phyloP scores from a whole-genome alignment of 1,140 invertebrate genomes.

The Meloidogyne floridensis region DNA sequence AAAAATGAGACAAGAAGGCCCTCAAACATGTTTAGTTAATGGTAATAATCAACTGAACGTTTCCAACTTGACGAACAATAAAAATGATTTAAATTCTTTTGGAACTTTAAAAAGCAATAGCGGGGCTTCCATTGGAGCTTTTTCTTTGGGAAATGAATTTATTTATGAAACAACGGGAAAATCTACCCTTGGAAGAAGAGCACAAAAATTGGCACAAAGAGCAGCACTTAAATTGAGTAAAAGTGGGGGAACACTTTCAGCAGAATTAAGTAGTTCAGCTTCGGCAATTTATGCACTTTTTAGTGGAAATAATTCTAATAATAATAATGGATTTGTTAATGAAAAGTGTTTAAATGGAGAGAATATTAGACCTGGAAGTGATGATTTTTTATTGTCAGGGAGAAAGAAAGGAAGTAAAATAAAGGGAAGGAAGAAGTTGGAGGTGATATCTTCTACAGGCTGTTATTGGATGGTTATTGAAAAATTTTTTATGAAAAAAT shows the following conservation, averaged over 20 bases:
- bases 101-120: background rate
- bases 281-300: constrained; percentile 51
- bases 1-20: background rate
- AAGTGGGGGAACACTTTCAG: constrained; percentile 38
- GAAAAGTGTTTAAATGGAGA: background rate
- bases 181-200: constrained; percentile 29
- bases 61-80: background rate
- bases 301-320: background rate
- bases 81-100: background rate
- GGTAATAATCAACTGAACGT: background rate
- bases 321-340: constrained; percentile 14
- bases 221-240: constrained; percentile 35
- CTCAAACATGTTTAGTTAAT: background rate
- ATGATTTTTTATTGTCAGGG: background rate
- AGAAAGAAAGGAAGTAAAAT: background rate
- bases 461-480: background rate
- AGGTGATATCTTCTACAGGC: background rate
- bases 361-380: constrained; percentile 3
- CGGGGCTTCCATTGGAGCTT: background rate
- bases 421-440: background rate
- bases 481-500: background rate
- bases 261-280: constrained; percentile 45
- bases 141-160: background rate
- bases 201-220: constrained; percentile 35
- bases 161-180: constrained; percentile 21